Base-by-base conservation (phyloP, 2,113 vertebrate species). In the Corythaeola cristata region DNA sequence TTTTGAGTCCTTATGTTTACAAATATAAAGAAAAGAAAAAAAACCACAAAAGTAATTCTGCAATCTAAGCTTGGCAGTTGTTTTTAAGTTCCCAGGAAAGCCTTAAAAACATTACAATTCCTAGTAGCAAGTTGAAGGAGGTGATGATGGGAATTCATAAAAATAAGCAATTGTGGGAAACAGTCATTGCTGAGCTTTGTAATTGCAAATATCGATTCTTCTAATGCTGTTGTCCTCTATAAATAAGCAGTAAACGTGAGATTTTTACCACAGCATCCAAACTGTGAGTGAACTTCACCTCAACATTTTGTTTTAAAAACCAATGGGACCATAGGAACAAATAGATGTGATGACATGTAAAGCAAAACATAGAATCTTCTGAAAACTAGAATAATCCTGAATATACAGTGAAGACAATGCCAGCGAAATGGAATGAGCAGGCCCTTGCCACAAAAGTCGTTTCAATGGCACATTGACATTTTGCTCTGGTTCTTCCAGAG, bases 361-460 rank as follows among this genome's bases (percentile, higher is more conserved):
- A 86, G 39, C 15, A 71, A 77, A 87, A 66, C 10, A 35, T 3
- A 84, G 69, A 78, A 63, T 35, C n/a, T 81, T 85, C 56, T 71
- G 49, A 78, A 77, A 76, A 62, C 32, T 15, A 67, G 24, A 91
- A n/a, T 74, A 58, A 47, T 20, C 19, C 2, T 2, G 39, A 68
- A 60, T 63, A 47, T 37, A 32, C 2, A 1, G 13, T 66, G 39
- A 83, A 55, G n/a, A 21, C 0, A 1, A 21, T 6, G 6, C 32
- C 32, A 62, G 22, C 58, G 53, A 73, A 83, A 35, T 45, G 19
- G 49, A 72, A 85, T 0, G 8, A 88, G 33, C 33, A 78, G 26
- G 19, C 12, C 27, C 14, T 73, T 58, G 19, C 21, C 35, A 60
- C 60, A 49, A 49, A 75, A 83, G 22, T 60, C 0, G 0, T 73